phyloP scores from a whole-genome alignment of 2,113 vertebrate genomes.

The Lynx canadensis region DNA sequence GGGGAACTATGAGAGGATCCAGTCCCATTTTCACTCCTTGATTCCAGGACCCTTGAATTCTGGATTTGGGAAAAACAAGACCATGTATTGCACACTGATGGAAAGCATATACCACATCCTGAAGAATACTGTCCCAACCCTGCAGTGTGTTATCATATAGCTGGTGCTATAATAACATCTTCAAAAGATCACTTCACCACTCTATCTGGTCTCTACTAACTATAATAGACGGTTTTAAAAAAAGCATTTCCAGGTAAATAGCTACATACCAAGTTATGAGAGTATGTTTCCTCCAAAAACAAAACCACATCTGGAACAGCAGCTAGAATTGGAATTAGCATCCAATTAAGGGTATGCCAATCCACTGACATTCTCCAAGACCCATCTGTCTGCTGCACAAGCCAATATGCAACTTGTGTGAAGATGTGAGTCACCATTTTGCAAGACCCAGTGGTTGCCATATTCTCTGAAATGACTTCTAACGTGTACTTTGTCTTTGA shows the following conservation, averaged over 20 bases:
- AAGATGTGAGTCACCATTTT: background rate
- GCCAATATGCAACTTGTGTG: background rate
- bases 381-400: background rate
- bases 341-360: background rate
- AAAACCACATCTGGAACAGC: background rate
- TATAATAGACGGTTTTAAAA: background rate
- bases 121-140: background rate
- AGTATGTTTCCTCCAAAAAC: background rate
- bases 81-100: background rate
- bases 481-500: background rate
- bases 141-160: background rate
- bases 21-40: background rate
- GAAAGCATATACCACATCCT: background rate
- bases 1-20: background rate
- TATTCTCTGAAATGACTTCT: background rate
- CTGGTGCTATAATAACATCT: background rate
- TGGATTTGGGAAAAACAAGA: background rate
- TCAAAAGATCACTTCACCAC: background rate
- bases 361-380: background rate
- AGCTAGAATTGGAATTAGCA: background rate
- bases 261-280: background rate
- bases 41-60: background rate
- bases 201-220: background rate
- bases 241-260: background rate
- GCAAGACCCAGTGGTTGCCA: background rate